Evolutionary conservation across 2,797 vertebrate genomes (phyloP), one percentile per base, ranked within the genome.

Genomic region (Arrhamphus sclerolepis): DNA sequence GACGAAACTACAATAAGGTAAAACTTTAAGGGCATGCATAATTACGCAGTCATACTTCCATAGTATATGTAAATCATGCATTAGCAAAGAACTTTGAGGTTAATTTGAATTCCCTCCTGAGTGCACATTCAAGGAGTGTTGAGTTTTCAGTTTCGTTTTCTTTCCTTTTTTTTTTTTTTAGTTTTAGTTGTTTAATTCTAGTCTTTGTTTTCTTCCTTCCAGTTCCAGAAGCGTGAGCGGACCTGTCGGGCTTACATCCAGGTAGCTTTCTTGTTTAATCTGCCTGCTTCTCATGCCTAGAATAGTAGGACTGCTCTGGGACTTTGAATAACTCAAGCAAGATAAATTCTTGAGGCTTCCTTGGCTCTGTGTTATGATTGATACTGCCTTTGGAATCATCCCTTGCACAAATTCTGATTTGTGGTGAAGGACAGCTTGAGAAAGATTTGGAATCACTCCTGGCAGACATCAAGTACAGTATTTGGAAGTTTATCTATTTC

Each of bases 1-100:
- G 95, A 26, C 93, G 95, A 50, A 98, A 96, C 88, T 96, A 96
- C 85, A 97, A 95, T 86, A 97, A 97, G 95, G 96, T 96, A 72
- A 53, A 44, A 34, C 20, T 52, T 29, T 39, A 58, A 38, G 63
- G 22, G 49, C 47, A 56, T 22, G 14, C 62, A 54, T 21, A 54
- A 41, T 39, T 39, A 50, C 28, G 51, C 69, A 56, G n/a, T 52
- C 47, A 39, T 20, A 41, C 14, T 11, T 26, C 56, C 16, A 44
- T 16, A 28, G 41, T 61, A 28, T 44, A 26, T 77, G 75, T 55
- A 58, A 59, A 60, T 78, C 6, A 47, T 57, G 50, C 49, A 55
- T 71, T 67, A 73, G 34, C 70, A 73, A 77, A 49, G 29, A 68
- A 65, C 8, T 4, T 41, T 34, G 38, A 34, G 65, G 62, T 51